Evolutionary conservation across 2,888 invertebrate genomes (phyloP).

Genomic region (Ormyrus labotus): DNA sequence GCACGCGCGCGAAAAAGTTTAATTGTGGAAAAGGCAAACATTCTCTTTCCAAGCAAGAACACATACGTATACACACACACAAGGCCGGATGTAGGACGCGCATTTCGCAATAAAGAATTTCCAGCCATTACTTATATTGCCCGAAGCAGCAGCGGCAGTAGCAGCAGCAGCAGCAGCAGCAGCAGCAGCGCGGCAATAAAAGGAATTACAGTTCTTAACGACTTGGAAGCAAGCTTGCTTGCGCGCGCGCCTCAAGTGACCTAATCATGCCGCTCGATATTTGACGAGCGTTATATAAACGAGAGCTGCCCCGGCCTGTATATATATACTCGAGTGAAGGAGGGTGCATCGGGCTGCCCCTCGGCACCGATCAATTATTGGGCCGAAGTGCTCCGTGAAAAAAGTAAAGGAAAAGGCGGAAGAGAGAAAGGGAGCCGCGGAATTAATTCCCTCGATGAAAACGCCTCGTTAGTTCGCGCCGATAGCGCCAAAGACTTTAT

Average conservation of each 20-base stretch:
- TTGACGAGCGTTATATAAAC: slow-evolving; percentile 56
- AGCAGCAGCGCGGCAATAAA: slow-evolving; percentile 53
- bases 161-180: background rate
- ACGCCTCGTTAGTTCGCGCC: no score
- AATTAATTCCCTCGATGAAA: no score
- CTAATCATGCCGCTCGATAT: slow-evolving; percentile 57
- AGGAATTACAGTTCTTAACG: slow-evolving; percentile 58
- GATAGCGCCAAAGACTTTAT: no score
- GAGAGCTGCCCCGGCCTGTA: background rate
- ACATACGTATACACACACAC: background rate
- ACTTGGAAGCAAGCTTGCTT: slow-evolving; percentile 49
- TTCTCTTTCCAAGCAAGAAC: background rate
- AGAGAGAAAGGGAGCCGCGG: no score
- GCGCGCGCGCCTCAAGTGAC: slow-evolving; percentile 48
- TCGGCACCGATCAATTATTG: slow-evolving; percentile 49
- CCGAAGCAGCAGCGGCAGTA: background rate
- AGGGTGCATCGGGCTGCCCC: slow-evolving; percentile 2
- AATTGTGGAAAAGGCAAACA: background rate
- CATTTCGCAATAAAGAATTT: slow-evolving; percentile 34
- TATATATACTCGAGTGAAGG: background rate
- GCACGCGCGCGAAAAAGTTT: background rate
- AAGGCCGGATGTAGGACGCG: background rate
- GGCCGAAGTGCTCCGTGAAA: background rate
- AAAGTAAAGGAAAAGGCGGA: background rate
- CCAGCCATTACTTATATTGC: slow-evolving; percentile 23